Evolutionary conservation across 1,140 invertebrate species (phyloP).

Genomic region (Battus philenor): DNA sequence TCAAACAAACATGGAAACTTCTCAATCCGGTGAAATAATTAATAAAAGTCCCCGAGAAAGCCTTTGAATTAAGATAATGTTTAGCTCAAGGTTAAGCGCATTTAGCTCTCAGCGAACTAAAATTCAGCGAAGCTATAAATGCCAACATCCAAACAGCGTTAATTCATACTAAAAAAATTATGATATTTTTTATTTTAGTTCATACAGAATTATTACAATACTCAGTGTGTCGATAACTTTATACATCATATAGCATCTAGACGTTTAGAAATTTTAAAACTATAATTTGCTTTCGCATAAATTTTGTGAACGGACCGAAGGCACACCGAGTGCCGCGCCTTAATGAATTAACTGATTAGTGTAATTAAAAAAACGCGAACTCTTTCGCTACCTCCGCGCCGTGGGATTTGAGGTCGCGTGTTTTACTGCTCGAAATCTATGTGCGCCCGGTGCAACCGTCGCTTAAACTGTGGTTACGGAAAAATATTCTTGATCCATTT

Average conservation of each 20-base stretch:
- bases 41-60: no score
- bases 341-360: slow-evolving; percentile 65
- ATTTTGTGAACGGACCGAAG: slow-evolving; percentile 24
- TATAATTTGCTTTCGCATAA: slow-evolving; percentile 23
- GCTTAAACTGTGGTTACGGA: slow-evolving; percentile 13
- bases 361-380: slow-evolving; percentile 68
- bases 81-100: no score
- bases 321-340: slow-evolving; percentile 40
- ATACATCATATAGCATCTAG: background rate
- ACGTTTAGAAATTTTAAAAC: slow-evolving; percentile 18
- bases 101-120: no score
- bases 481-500: background rate
- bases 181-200: no score
- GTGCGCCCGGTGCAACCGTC: slow-evolving; percentile 22
- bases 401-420: slow-evolving; percentile 43
- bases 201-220: no score
- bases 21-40: no score
- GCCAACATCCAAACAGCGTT: no score
- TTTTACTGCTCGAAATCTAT: slow-evolving; percentile 47
- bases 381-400: slow-evolving; percentile 46
- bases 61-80: no score
- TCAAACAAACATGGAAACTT: no score
- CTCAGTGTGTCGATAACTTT: slow-evolving; percentile 1
- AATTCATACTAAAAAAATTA: no score
- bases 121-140: no score